Evolutionary conservation across 2,113 vertebrate species (phyloP).

Genomic region (Tyto alba): DNA sequence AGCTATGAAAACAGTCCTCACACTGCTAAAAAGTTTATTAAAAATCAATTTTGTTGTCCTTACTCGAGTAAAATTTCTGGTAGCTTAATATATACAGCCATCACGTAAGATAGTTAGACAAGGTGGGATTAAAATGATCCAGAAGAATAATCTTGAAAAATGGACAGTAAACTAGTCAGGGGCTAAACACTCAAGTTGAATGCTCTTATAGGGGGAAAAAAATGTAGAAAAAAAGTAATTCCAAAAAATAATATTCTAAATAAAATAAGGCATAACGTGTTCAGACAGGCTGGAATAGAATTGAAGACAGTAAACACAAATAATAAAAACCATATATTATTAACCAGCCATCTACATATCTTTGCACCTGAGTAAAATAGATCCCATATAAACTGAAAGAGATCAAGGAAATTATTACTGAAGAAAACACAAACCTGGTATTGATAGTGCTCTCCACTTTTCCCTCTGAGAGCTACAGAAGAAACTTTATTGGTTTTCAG

Average conservation of each 20-base stretch:
- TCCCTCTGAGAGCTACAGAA: neutral
- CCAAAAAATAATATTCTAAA: neutral
- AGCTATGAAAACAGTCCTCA: neutral
- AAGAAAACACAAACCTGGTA: neutral
- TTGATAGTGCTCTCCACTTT: neutral
- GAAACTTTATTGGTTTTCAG: neutral
- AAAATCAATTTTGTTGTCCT: neutral
- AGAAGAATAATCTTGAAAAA: neutral
- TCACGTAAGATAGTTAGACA: neutral
- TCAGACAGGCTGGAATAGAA: neutral
- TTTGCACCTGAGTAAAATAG: neutral
- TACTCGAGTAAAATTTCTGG: neutral
- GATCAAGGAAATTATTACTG: neutral
- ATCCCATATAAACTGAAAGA: neutral
- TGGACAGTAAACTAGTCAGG: accelerated
- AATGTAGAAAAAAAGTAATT: neutral
- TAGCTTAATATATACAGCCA: neutral
- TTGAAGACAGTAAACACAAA: neutral
- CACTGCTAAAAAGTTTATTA: neutral
- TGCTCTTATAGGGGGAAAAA: accelerated
- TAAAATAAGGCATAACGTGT: neutral
- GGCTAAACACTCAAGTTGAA: neutral
- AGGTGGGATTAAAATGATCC: neutral
- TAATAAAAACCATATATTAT: neutral
- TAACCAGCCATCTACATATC: neutral